These are phyloP conservation scores for Coptotermes formosanus DNA, from an alignment of 1,140 invertebrate genomes.

Conservation along the genomic window DNA sequence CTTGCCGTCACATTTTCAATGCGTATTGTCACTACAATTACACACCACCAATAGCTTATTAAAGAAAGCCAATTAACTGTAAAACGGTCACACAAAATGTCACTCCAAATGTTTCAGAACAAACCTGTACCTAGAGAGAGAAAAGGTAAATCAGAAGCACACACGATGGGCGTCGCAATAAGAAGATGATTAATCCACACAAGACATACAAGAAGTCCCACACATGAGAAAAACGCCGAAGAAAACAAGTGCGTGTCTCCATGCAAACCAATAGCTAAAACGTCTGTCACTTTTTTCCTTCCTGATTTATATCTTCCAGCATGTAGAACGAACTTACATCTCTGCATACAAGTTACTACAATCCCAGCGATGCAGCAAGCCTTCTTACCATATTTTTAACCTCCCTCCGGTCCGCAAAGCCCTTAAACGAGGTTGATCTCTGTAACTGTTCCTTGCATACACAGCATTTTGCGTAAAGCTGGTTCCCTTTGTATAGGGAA, in stretches of 20 bases:
- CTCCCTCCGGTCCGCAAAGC: not conserved
- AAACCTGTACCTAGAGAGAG: not conserved
- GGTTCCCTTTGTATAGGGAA: not conserved
- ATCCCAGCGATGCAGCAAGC: not conserved
- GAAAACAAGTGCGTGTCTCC: not conserved
- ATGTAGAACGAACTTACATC: not conserved
- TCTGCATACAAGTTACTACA: not conserved
- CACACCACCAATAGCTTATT: too few relatives aligned
- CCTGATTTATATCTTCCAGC: not conserved
- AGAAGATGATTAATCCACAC: not conserved
- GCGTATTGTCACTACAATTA: too few relatives aligned
- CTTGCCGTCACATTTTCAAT: too few relatives aligned
- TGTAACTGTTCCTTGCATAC: not conserved
- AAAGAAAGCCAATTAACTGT: too few relatives aligned
- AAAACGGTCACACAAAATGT: too few relatives aligned
- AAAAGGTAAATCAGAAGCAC: not conserved
- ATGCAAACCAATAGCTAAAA: constrained; percentile 5
- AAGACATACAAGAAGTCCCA: not conserved
- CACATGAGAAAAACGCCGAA: not conserved
- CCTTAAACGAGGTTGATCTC: not conserved
- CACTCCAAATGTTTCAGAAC: not conserved
- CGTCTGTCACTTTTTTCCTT: not conserved
- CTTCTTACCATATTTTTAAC: not conserved
- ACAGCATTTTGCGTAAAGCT: not conserved
- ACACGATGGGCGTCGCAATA: not conserved